These are phyloP conservation scores for Macrostomum cliftonense DNA, from an alignment of 2,888 invertebrate genomes.

Conservation along the genomic window DNA sequence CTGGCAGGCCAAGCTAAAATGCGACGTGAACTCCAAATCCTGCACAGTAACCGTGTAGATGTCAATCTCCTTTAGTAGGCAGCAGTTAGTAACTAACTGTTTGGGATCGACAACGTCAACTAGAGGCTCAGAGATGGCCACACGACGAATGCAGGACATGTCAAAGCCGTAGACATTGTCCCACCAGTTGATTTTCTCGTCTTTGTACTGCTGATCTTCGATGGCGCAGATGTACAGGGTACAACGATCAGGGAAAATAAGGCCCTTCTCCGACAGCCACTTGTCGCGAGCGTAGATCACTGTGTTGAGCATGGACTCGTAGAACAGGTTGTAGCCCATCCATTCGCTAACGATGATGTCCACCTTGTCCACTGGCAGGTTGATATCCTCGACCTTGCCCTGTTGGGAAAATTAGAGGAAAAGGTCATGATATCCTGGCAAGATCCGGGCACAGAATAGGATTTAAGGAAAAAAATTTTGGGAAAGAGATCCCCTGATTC, in stretches of 20 bases:
- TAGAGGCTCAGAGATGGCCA: constrained; percentile 88
- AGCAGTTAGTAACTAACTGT: constrained; percentile 87
- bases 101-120: constrained; percentile 97
- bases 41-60: constrained; percentile 87
- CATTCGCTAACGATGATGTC: constrained; percentile 72
- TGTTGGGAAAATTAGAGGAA: too few species aligned
- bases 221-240: constrained; percentile 69
- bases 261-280: constrained; percentile 75
- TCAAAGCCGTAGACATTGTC: constrained; percentile 98
- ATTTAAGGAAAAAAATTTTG: too few species aligned
- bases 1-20: constrained; percentile 43
- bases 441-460: too few species aligned
- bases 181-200: constrained; percentile 99
- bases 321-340: constrained; percentile 77
- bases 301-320: constrained; percentile 97
- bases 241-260: constrained; percentile 77
- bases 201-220: constrained; percentile 90
- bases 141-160: constrained; percentile 92
- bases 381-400: constrained; percentile 72
- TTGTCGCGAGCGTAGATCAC: constrained; percentile 93
- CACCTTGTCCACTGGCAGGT: constrained; percentile 66
- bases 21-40: constrained; percentile 74
- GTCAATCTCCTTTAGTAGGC: constrained; percentile 81
- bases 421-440: too few species aligned
- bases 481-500: too few species aligned